Percentiles rank a stretch among this genome's conserved stretches.
Conservation (phyloP, 2,113 vertebrate genomes). For the Eolophus roseicapilla region DNA sequence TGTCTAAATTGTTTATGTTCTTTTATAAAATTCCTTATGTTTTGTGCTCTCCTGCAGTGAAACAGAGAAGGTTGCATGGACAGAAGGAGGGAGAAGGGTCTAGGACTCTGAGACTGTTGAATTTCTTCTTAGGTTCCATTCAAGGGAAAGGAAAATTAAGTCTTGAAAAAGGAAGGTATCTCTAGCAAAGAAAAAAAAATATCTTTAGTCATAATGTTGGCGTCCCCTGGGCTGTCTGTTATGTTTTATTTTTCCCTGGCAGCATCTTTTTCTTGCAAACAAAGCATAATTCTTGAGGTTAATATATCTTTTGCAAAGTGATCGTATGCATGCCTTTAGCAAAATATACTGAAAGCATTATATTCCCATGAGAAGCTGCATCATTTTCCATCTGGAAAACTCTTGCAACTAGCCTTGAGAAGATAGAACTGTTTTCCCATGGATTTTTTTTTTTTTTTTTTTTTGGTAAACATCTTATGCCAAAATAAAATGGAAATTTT, state of each 20-base stretch:
- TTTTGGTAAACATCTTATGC: neutral
- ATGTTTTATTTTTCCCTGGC: neutral
- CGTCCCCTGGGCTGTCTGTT: neutral
- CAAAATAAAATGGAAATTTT: neutral
- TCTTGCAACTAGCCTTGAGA: neutral
- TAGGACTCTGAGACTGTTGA: neutral
- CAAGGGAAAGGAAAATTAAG: neutral
- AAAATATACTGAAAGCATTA: neutral
- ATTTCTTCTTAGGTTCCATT: neutral
- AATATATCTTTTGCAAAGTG: neutral
- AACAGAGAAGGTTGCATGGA: neutral
- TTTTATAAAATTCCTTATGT: conserved; percentile 35
- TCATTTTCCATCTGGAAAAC: conserved; percentile 41
- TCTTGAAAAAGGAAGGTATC: neutral
- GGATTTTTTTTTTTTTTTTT: neutral
- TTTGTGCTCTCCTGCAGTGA: neutral
- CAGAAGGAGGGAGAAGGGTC: neutral
- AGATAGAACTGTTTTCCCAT: neutral
- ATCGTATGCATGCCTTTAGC: neutral
- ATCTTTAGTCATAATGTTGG: neutral
- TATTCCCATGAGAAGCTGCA: neutral
- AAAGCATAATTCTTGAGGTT: neutral
- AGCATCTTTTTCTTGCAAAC: neutral
- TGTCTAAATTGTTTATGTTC: conserved; percentile 4
- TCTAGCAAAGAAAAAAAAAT: neutral